These are phyloP conservation scores for Stratiomys singularior DNA, from an alignment of 2,888 invertebrate species.

Conservation along the genomic window DNA sequence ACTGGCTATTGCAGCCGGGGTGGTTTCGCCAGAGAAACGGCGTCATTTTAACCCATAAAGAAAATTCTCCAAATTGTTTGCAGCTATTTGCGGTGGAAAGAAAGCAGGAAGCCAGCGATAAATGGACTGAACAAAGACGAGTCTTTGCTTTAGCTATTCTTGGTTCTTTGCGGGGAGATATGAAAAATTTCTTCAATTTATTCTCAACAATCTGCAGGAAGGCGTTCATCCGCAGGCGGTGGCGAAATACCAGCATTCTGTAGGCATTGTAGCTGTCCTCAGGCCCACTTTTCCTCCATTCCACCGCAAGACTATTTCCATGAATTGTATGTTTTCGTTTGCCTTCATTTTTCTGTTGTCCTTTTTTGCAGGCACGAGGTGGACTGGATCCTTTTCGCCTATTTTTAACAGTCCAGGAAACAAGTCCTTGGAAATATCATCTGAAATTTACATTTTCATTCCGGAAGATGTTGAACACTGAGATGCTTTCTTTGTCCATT, in stretches of 20 bases:
- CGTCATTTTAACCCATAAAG: conserved; percentile 21
- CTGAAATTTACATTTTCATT: conserved; percentile 43
- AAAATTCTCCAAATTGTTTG: conserved; percentile 36
- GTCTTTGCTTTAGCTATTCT: conserved; percentile 7
- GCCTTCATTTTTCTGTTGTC: conserved; percentile 36
- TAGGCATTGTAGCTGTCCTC: neutral
- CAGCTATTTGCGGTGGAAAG: conserved; percentile 34
- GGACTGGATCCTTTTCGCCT: conserved; percentile 29
- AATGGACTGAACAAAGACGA: conserved; percentile 35
- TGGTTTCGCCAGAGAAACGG: neutral
- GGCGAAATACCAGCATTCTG: neutral
- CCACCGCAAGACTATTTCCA: conserved; percentile 13
- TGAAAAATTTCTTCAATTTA: conserved; percentile 46
- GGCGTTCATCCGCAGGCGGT: conserved; percentile 22
- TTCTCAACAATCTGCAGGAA: conserved; percentile 33
- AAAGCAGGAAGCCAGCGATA: conserved; percentile 42
- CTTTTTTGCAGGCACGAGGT: neutral
- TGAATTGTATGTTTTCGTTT: conserved; percentile 40
- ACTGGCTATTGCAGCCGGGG: neutral
- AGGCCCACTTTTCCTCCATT: neutral
- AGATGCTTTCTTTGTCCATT: neutral
- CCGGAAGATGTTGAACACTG: neutral
- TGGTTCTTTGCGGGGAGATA: conserved; percentile 20
- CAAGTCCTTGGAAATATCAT: conserved; percentile 10
- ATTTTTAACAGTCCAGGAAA: conserved; percentile 23